phyloP scores from a whole-genome alignment of 2,797 vertebrate genomes.

The Dermochelys coriacea region DNA sequence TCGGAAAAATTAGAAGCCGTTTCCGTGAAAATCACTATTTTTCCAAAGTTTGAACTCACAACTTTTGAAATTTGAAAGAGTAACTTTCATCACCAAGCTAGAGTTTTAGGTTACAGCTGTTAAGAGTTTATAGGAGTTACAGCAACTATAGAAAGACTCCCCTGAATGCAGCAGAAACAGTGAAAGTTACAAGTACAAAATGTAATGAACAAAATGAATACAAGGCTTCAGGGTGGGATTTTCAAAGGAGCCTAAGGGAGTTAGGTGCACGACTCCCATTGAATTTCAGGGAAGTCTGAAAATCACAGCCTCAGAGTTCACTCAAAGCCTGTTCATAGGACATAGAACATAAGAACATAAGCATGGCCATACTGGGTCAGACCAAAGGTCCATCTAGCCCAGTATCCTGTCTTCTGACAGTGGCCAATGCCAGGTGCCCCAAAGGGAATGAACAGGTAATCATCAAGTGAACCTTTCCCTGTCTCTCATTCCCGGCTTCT shows the following conservation, averaged over 20 bases:
- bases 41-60: neutral
- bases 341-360: neutral
- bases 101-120: neutral
- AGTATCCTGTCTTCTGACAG: no score
- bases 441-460: no score
- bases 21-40: neutral
- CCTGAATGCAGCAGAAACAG: neutral
- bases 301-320: neutral
- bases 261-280: neutral
- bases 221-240: neutral
- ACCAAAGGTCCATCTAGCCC: no score
- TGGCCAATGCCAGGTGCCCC: no score
- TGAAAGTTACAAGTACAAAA: neutral
- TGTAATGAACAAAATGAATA: neutral
- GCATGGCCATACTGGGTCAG: neutral
- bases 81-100: neutral
- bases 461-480: no score
- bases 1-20: neutral
- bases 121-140: neutral
- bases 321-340: neutral
- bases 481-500: no score
- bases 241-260: neutral
- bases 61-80: neutral
- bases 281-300: neutral
- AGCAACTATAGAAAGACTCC: neutral